Conservation (phyloP, 2,113 vertebrate species). For the Myrmophylax atrothorax region DNA sequence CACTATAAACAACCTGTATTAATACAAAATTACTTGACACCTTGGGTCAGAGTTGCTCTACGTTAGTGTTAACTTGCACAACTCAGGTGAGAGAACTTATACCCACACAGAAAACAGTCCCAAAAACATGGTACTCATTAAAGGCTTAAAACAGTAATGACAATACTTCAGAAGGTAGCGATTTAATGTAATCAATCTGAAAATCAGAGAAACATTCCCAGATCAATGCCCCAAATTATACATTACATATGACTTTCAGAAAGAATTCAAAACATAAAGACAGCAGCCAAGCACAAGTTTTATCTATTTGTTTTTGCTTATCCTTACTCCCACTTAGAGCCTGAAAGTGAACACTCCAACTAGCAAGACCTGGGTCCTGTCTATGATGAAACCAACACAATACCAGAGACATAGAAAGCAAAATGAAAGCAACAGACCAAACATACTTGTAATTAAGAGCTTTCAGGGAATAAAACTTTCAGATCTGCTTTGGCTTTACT, state of each 20-base stretch:
- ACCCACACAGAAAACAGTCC: fast-evolving
- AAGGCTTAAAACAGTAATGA: neutral
- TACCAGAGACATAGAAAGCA: neutral
- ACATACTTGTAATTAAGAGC: neutral
- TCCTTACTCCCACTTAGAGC: neutral
- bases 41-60: neutral
- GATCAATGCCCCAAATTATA: neutral
- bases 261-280: neutral
- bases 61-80: neutral
- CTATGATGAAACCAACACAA: neutral
- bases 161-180: neutral
- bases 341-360: neutral
- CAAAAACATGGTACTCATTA: neutral
- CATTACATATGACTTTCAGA: neutral
- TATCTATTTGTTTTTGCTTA: neutral
- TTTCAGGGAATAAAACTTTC: neutral
- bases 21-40: neutral
- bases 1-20: neutral
- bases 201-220: neutral
- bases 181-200: neutral
- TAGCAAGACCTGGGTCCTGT: neutral
- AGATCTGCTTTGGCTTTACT: neutral
- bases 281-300: neutral
- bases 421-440: neutral
- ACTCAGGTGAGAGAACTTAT: neutral